A percentile compares a stretch with the other conserved stretches of the same genome.
These are phyloP conservation scores for Neostethus bicornis DNA, from an alignment of 2,797 vertebrate species.

Conservation along the genomic window DNA sequence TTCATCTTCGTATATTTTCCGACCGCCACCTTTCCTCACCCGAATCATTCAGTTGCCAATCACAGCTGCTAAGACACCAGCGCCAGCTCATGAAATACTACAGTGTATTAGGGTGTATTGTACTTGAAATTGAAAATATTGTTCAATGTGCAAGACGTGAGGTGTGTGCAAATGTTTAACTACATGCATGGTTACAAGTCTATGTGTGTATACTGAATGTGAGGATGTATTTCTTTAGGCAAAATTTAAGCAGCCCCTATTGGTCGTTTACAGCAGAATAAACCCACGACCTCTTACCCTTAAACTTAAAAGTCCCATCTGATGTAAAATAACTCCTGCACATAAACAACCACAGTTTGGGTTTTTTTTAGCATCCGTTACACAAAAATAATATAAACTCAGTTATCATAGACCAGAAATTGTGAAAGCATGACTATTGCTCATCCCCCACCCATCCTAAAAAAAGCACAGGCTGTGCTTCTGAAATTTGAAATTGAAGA, in stretches of 20 bases:
- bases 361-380: too few species aligned
- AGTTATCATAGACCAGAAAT: too few species aligned
- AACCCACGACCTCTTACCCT: too few species aligned
- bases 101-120: conserved; percentile 4
- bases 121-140: conserved; percentile 7
- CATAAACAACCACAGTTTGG: too few species aligned
- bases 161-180: conserved; percentile 6
- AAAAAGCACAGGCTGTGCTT: too few species aligned
- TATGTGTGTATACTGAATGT: conserved; percentile 3
- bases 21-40: background rate
- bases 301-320: too few species aligned
- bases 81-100: conserved; percentile 35
- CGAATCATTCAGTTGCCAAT: conserved; percentile 33
- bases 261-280: too few species aligned
- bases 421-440: too few species aligned
- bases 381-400: too few species aligned
- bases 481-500: too few species aligned
- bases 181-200: conserved; percentile 1
- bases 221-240: conserved; percentile 33
- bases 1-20: conserved; percentile 21
- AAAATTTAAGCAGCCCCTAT: conserved; percentile 40
- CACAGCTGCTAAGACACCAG: conserved; percentile 12
- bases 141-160: conserved; percentile 7
- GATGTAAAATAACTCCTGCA: too few species aligned
- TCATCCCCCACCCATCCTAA: too few species aligned